Evolutionary conservation across 2,113 vertebrate genomes (phyloP).

Genomic region (Martes martes): DNA sequence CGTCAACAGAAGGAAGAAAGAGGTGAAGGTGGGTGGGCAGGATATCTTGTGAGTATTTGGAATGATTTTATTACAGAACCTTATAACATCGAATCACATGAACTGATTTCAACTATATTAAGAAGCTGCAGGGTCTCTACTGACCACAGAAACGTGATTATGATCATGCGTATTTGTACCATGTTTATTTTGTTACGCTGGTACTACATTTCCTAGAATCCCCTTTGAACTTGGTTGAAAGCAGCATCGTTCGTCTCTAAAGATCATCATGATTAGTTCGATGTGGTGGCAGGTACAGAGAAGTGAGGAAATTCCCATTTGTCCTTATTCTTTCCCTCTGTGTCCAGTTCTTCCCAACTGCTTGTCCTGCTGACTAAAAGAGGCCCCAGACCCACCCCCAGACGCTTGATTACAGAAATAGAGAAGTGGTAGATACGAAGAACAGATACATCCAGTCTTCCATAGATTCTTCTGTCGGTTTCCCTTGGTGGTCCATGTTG

Average conservation of each 20-base stretch:
- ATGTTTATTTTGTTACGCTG: background rate
- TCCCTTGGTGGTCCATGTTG: background rate
- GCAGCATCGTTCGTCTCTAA: background rate
- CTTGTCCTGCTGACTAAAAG: background rate
- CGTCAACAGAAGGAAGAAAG: slow-evolving; percentile 19
- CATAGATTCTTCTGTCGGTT: background rate
- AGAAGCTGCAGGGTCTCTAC: background rate
- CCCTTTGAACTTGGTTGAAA: background rate
- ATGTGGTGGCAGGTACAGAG: background rate
- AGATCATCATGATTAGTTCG: background rate
- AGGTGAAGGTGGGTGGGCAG: background rate
- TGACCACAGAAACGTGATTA: background rate
- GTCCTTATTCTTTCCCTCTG: background rate
- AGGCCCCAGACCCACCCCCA: background rate
- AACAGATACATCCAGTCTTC: background rate
- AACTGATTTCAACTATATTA: background rate
- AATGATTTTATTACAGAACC: background rate
- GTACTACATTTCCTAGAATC: background rate
- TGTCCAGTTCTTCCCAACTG: background rate
- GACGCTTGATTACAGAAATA: background rate
- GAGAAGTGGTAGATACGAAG: background rate
- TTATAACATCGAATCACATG: background rate
- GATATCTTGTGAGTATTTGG: background rate
- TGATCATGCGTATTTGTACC: background rate
- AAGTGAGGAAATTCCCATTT: background rate